Base-by-base conservation (phyloP, 2,888 invertebrate species). In the Thecocarcelia acutangulata region DNA sequence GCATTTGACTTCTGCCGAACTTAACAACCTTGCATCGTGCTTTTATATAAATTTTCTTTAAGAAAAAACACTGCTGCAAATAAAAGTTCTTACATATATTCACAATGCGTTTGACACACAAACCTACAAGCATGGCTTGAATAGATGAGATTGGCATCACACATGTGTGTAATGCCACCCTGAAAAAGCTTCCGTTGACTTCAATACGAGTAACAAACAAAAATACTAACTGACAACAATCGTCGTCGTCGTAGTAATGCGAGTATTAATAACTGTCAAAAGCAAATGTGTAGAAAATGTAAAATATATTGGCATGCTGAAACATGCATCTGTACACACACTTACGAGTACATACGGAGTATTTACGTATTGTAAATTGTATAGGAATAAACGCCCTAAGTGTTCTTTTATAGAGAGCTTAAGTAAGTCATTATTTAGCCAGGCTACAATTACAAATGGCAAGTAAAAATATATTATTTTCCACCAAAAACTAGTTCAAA, bases 261-360 rank as follows among this genome's bases (percentile, higher is more conserved):
- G 76, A 69, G 48, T 73, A 64, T 81, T 81, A 77, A 81, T 81
- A 81, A 58, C 77, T 77, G 77, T 64, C 81, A 73, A n/a, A 48
- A 50, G 50, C 73, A 81, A 77, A 69, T 81, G 77, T 81, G 44
- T 44, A 52, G 9, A 42, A 77, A 58, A 68, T 15, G 48, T 9
- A 46, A 44, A 19, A 52, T 21, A 56, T 40, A 68, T 40, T 54
- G 40, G 15, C 8, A 40, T 66, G 21, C 13, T 21, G 11, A 24
- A 3, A 19, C n/a, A 37, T 19, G 19, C 12, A 42, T 5, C 5
- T 24, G 24, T 15, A 37, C 15, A n/a, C 21, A 2, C 33, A 13
- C n/a, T n/a, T n/a, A n/a, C n/a, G 9, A 56, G 12, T 19, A 15
- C 4, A n/a, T 8, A 24, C 46, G 33, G 12, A 46, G 21, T 40